Conservation (phyloP, 1,140 invertebrate genomes). For the Rhagoletis zephyria region DNA sequence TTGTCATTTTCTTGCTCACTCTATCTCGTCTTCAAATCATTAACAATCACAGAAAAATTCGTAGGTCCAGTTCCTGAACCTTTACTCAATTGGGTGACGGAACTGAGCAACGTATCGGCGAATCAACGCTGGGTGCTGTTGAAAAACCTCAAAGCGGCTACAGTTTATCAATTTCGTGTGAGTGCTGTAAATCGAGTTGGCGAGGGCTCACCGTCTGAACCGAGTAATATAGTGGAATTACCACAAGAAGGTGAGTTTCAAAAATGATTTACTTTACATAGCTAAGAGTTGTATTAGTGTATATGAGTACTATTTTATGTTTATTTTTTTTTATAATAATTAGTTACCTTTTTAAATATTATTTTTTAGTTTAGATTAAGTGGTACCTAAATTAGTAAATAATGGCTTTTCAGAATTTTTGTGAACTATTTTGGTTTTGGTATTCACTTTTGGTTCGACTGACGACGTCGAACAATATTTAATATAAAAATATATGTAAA, state of each 20-base stretch:
- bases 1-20: conserved; percentile 32
- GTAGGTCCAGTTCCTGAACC: conserved; percentile 86
- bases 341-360: not conserved
- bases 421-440: too few species aligned
- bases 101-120: conserved; percentile 88
- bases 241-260: conserved; percentile 90
- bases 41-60: conserved; percentile 74
- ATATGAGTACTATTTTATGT: not conserved
- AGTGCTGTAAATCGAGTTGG: conserved; percentile 96
- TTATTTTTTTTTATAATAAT: not conserved
- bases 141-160: conserved; percentile 91
- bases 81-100: conserved; percentile 89
- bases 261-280: too few species aligned
- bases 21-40: conserved; percentile 64
- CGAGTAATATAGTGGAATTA: conserved; percentile 88
- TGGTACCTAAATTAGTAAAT: too few species aligned
- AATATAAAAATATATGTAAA: too few species aligned
- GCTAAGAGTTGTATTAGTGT: too few species aligned
- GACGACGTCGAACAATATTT: too few species aligned
- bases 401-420: too few species aligned
- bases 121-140: conserved; percentile 85
- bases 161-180: conserved; percentile 95
- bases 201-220: conserved; percentile 89
- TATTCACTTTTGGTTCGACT: too few species aligned
- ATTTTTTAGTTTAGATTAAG: not conserved